phyloP scores from a whole-genome alignment of 2,797 vertebrate species.

The Garrulus glandarius region DNA sequence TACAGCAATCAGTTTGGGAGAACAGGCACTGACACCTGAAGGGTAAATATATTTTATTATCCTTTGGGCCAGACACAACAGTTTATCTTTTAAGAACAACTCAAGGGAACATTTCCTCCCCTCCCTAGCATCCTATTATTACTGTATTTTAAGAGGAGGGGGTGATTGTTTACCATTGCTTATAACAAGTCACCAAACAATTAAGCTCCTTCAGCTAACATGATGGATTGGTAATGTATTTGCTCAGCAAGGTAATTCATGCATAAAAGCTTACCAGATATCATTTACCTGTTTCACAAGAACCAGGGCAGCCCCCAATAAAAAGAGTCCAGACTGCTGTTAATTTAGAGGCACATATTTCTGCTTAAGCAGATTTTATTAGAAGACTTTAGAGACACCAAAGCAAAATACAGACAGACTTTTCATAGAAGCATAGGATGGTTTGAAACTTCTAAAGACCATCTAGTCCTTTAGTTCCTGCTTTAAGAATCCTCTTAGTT shows the following conservation, averaged over 20 bases:
- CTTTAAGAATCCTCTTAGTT: background rate
- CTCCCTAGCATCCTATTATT: slow-evolving; percentile 29
- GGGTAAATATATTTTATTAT: slow-evolving; percentile 10
- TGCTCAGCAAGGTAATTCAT: slow-evolving; percentile 28
- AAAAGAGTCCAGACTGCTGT: background rate
- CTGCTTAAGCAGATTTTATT: background rate
- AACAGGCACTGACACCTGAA: background rate
- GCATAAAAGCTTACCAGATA: slow-evolving; percentile 14
- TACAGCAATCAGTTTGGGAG: background rate
- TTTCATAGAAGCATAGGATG: background rate
- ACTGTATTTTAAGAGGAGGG: background rate
- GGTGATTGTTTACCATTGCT: background rate
- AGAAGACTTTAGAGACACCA: background rate
- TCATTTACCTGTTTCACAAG: slow-evolving; percentile 33
- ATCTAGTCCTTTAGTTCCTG: background rate
- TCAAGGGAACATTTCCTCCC: background rate
- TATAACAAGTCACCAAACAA: slow-evolving; percentile 13
- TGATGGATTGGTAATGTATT: slow-evolving; percentile 51
- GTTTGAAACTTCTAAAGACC: background rate
- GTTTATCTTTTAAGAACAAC: slow-evolving; percentile 28
- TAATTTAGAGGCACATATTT: background rate
- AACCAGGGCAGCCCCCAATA: background rate
- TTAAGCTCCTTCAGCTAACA: slow-evolving; percentile 28
- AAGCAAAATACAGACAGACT: background rate
- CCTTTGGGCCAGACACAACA: background rate